Conservation (phyloP, 1,140 invertebrate genomes). For the Anagrus nilaparvatae region DNA sequence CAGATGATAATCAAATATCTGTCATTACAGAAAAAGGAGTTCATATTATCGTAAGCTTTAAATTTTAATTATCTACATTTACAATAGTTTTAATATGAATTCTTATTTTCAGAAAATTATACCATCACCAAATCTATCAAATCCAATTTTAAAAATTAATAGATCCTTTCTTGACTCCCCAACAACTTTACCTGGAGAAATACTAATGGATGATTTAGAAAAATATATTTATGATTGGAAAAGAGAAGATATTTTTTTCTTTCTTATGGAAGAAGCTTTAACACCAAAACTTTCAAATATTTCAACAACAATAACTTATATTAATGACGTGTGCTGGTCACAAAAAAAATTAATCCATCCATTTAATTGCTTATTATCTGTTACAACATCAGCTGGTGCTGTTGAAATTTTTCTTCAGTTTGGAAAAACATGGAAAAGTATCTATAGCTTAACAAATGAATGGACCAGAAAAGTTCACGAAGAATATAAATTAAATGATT, state of each 20-base stretch:
- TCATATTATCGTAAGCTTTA: slow-evolving; percentile 34
- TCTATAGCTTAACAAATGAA: slow-evolving; percentile 22
- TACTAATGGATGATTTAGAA: slow-evolving; percentile 19
- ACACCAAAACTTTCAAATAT: slow-evolving; percentile 27
- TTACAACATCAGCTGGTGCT: slow-evolving; percentile 30
- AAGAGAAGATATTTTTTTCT: slow-evolving; percentile 26
- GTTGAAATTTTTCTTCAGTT: slow-evolving; percentile 27
- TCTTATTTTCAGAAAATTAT: slow-evolving; percentile 28
- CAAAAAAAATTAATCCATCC: slow-evolving; percentile 28
- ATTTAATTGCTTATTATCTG: slow-evolving; percentile 28
- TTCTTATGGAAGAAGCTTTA: slow-evolving; percentile 27
- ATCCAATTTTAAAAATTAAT: slow-evolving; percentile 25
- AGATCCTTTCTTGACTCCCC: slow-evolving; percentile 32
- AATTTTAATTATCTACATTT: background rate
- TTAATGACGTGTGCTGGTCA: slow-evolving; percentile 32
- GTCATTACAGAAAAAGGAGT: slow-evolving; percentile 32
- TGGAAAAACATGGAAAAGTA: slow-evolving; percentile 28
- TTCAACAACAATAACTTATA: slow-evolving; percentile 16
- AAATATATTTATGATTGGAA: slow-evolving; percentile 22
- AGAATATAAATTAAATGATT: slow-evolving; percentile 14
- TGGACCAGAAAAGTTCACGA: slow-evolving; percentile 21
- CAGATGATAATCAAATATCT: slow-evolving; percentile 36
- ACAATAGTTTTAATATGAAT: slow-evolving; percentile 6
- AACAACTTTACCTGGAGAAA: slow-evolving; percentile 22
- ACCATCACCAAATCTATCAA: slow-evolving; percentile 26